Evolutionary conservation across 2,113 vertebrate genomes (phyloP).

Genomic region (Callorhinus ursinus): DNA sequence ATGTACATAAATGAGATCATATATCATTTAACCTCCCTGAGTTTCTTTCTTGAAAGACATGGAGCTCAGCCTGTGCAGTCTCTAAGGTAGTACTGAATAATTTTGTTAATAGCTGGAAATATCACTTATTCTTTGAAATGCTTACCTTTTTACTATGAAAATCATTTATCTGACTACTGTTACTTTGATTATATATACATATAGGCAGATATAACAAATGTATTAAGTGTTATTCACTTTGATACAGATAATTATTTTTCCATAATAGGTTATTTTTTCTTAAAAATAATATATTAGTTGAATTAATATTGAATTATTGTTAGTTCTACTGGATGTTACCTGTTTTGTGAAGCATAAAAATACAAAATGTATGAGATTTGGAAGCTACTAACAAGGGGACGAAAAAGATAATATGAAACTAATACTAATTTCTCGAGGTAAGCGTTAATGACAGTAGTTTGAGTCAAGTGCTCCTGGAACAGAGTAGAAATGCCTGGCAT

Average conservation of each 20-base stretch:
- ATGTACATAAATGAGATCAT: background rate
- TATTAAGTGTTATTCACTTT: background rate
- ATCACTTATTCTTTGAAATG: background rate
- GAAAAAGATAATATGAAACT: background rate
- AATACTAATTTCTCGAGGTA: background rate
- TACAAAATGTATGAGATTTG: background rate
- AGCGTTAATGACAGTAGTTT: background rate
- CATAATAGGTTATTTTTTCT: background rate
- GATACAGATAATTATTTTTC: background rate
- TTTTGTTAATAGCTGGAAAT: background rate
- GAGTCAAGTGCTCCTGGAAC: background rate
- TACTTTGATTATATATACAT: background rate
- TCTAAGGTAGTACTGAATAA: background rate
- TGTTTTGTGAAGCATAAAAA: background rate
- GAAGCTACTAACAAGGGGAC: background rate
- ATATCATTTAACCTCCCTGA: background rate
- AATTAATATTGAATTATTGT: background rate
- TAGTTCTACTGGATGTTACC: background rate
- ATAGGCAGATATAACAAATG: background rate
- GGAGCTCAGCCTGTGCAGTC: background rate
- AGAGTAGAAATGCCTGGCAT: background rate
- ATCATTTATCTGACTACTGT: background rate
- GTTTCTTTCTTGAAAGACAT: background rate
- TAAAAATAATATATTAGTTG: background rate
- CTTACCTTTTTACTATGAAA: conserved; percentile 22